Evolutionary conservation across 2,797 vertebrate species (phyloP).

Genomic region (Lutjanus campechanus): DNA sequence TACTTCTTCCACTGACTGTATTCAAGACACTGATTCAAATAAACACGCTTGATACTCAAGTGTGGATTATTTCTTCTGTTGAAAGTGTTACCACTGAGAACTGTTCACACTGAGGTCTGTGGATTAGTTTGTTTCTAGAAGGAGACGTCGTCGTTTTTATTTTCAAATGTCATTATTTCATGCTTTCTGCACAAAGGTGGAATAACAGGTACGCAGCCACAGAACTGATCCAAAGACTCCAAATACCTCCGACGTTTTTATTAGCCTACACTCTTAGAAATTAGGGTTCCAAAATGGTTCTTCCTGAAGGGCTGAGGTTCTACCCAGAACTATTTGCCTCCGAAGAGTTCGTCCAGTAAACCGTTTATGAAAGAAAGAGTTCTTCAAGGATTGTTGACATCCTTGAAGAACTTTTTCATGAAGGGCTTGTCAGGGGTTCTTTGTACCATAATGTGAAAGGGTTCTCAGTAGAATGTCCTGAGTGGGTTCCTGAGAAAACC

Average conservation of each 20-base stretch:
- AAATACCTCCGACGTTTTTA: neutral
- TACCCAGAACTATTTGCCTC: too few species aligned
- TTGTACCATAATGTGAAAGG: too few species aligned
- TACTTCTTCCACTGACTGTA: slow-evolving; percentile 44
- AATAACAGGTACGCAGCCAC: neutral
- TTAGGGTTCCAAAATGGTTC: too few species aligned
- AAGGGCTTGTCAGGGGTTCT: too few species aligned
- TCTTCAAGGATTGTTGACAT: too few species aligned
- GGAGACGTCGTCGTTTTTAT: neutral
- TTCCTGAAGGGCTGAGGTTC: too few species aligned
- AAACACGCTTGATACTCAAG: slow-evolving; percentile 31
- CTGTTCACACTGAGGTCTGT: neutral
- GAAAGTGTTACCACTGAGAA: neutral
- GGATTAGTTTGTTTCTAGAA: slow-evolving; percentile 13
- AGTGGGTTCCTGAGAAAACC: too few species aligned
- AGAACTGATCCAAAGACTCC: neutral
- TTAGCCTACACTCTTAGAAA: neutral
- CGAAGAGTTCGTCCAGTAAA: too few species aligned
- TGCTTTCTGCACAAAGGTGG: neutral
- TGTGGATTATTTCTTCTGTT: slow-evolving; percentile 30
- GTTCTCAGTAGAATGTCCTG: too few species aligned
- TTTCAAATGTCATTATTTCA: neutral
- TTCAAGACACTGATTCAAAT: slow-evolving; percentile 41
- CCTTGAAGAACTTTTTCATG: too few species aligned
- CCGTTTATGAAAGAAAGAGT: too few species aligned